Evolutionary conservation across 1,140 invertebrate species (phyloP).

Genomic region (Ganaspis sp.): DNA sequence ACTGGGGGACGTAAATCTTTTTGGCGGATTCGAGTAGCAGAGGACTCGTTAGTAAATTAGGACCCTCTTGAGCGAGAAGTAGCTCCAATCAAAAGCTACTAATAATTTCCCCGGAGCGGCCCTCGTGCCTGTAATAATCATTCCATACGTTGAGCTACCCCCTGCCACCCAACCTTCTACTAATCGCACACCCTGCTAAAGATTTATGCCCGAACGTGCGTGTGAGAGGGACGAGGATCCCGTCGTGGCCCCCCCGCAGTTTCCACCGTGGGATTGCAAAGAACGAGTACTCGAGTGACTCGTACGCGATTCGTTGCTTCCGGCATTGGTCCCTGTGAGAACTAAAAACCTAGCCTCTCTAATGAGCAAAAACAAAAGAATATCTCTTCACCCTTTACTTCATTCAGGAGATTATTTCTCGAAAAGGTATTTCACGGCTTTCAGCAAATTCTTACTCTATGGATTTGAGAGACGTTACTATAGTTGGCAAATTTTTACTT

Average conservation of each 20-base stretch:
- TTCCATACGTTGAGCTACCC: conserved; percentile 59
- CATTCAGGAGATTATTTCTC: not conserved
- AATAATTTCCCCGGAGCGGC: conserved; percentile 68
- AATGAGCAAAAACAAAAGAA: conserved; percentile 53
- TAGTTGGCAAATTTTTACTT: not conserved
- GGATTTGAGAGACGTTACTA: too few relatives aligned
- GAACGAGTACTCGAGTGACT: conserved; percentile 56
- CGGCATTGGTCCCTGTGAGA: conserved; percentile 65
- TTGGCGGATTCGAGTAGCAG: conserved; percentile 28
- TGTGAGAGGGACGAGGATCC: conserved; percentile 65
- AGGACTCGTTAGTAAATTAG: conserved; percentile 66
- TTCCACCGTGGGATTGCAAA: conserved; percentile 70
- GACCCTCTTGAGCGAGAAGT: conserved; percentile 61
- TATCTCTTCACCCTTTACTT: conserved; percentile 1
- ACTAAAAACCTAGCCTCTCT: conserved; percentile 42
- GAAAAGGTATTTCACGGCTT: not conserved
- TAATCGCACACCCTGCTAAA: conserved; percentile 73
- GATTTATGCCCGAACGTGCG: conserved; percentile 72
- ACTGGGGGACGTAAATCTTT: conserved; percentile 59
- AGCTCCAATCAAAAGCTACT: conserved; percentile 69
- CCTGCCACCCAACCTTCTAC: conserved; percentile 64
- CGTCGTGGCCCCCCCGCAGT: conserved; percentile 71
- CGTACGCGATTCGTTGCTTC: conserved; percentile 60
- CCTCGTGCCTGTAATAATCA: conserved; percentile 69
- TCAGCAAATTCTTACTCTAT: not conserved